Evolutionary conservation across 2,888 invertebrate species (phyloP).

Genomic region (Dasysyrphus albostriatus): DNA sequence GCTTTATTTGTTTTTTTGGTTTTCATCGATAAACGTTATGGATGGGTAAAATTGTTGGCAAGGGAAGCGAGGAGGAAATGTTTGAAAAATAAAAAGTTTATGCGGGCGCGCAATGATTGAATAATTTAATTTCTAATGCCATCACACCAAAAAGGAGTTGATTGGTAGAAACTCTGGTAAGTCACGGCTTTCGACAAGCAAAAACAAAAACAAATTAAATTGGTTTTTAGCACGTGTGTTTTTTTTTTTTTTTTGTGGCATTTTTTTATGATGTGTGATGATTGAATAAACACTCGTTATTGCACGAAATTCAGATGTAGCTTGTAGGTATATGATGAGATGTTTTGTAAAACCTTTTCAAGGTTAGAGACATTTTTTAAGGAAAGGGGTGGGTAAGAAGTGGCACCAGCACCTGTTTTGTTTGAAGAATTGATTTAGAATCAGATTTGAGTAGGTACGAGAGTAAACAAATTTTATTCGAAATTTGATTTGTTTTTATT

Average conservation of each 20-base stretch:
- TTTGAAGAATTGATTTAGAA: neutral
- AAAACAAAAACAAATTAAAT: conserved; percentile 27
- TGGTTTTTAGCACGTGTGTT: conserved; percentile 11
- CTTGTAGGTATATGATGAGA: neutral
- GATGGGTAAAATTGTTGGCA: neutral
- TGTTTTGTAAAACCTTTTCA: neutral
- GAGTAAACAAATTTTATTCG: too few relatives aligned
- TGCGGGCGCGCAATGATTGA: conserved; percentile 59
- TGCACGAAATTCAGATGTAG: neutral
- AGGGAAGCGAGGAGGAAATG: neutral
- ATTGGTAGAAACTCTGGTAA: conserved; percentile 53
- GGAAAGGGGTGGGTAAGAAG: too few relatives aligned
- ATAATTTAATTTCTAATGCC: conserved; percentile 67
- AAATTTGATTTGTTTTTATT: too few relatives aligned
- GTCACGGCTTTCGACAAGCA: conserved; percentile 33
- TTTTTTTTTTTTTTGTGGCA: neutral
- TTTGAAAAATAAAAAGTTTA: conserved; percentile 50
- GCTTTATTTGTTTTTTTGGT: conserved; percentile 9
- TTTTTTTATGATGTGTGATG: conserved; percentile 36
- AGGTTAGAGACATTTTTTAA: neutral
- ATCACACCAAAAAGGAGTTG: conserved; percentile 43
- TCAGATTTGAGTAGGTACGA: too few relatives aligned
- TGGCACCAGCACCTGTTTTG: neutral
- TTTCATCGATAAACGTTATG: conserved; percentile 34
- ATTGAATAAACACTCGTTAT: conserved; percentile 16